Base-by-base conservation (phyloP, 2,888 invertebrate species). In the Epistrophella euchroma region DNA sequence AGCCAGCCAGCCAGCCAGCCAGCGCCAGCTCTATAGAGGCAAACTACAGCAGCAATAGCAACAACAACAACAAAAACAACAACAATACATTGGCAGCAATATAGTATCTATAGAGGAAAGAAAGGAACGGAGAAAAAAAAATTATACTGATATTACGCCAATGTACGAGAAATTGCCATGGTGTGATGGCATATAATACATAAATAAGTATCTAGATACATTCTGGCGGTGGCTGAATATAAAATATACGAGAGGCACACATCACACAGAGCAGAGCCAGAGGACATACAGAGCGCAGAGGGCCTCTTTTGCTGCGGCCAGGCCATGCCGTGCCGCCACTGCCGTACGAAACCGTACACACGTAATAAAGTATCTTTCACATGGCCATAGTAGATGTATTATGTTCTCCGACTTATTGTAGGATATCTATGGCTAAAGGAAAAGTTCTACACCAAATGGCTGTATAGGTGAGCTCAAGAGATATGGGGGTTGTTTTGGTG, bases 201-300 rank as follows among this genome's bases (percentile, higher is more conserved):
- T 86, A 86, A 86, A 86, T 86, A 86, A 86, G 86, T 86, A 86
- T 86, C 85, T 85, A 85, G 85, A 81, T 85, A 85, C 85, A 86
- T 86, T 86, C 86, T 86, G 82, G 60, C 81, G 72, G 82, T 86
- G 86, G 86, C 86, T 86, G 86, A 86, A 86, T 86, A 86, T 86
- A 86, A 86, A 86, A 86, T 86, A 86, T 86, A 82, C 19, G 82
- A 74, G 82, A 78, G 77, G 32, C 86, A 86, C 86, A 82, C 78
- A 74, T 78, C 82, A 68, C 50, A 68, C 50, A 52, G 66, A 43
- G 25, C 28, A 9, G 22, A 35, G 56, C 35, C 19, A 60, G 60
- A 60, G 60, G 60, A 60, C 60, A 60, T 40, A 40, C 37, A 86
- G 86, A 82, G 86, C 77, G 78, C 81, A 85, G 81, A 81, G 81